Base-by-base conservation (phyloP, 2,888 invertebrate genomes). In the Lithophane ornitopus region DNA sequence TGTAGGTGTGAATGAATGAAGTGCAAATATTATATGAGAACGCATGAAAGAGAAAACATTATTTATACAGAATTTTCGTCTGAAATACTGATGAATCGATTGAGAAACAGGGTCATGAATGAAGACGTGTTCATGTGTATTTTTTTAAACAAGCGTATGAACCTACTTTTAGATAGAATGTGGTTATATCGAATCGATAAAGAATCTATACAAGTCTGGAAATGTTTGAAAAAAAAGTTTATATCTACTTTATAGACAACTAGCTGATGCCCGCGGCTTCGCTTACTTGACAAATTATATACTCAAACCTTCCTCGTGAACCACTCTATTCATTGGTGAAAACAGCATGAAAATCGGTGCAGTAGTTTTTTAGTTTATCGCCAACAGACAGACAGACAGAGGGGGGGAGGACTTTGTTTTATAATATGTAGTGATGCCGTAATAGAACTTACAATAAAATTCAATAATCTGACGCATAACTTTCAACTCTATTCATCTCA, bases 1-100 rank as follows among this genome's bases (percentile, higher is more conserved):
- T 54, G 26, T 41, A 59, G 61, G 46, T 61, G 34, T 44, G 28
- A 78, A 68, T 52, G 6, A 39, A 67, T 41, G 49, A 11, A 14
- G 49, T 26, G 46, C 16, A 52, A 34, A 65, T 52, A 39, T 28
- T 2, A 41, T 39, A 56, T 22, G 19, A 44, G 14, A 52, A 71
- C 19, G 34, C 19, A 44, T 70, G 16, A 59, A 67, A 62, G 2
- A 3, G 11, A 76, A 54, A 58, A n/a, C 7, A 3, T 14, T 65
- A 6, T 41, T 58, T 19, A 34, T 9, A 1, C 7, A 19, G 9
- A 41, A n/a, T 41, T 28, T 7, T 0, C 1, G 28, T 4, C 6
- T 41, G n/a, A 52, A 41, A 49, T 46, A 41, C 52, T 16, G 44
- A 14, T 54, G 54, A 12, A 14, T 54, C 12, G n/a, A n/a, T 54